Percentiles rank a stretch among this genome's conserved stretches.
These are phyloP conservation scores for Sphecodes monilicornis DNA, from an alignment of 2,888 invertebrate species.

Conservation along the genomic window DNA sequence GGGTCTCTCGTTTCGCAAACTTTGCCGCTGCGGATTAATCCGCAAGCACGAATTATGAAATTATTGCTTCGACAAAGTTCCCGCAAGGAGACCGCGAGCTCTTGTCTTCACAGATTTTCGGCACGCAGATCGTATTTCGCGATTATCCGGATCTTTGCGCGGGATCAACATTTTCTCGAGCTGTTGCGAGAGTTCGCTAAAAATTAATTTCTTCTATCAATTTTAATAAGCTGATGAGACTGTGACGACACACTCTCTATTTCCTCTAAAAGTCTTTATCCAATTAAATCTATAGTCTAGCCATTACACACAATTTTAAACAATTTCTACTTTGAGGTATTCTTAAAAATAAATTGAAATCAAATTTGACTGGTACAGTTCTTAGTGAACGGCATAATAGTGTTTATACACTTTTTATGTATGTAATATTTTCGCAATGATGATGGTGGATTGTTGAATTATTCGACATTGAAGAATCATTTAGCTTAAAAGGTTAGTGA, in stretches of 20 bases:
- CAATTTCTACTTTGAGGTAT: too few relatives aligned
- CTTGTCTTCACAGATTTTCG: neutral
- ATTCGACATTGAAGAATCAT: too few relatives aligned
- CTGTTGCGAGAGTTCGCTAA: neutral
- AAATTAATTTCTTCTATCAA: neutral
- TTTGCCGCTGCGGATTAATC: conserved; percentile 47
- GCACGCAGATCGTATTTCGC: neutral
- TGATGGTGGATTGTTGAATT: too few relatives aligned
- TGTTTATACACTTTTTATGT: too few relatives aligned
- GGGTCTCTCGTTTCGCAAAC: conserved; percentile 29
- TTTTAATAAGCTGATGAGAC: neutral
- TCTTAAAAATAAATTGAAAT: too few relatives aligned
- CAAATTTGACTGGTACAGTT: neutral
- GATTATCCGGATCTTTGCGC: neutral
- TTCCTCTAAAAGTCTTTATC: too few relatives aligned
- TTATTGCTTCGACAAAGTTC: conserved; percentile 47
- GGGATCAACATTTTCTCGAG: neutral
- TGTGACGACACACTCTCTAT: too few relatives aligned
- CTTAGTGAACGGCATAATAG: too few relatives aligned
- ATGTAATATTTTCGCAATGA: too few relatives aligned
- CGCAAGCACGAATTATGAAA: conserved; percentile 51
- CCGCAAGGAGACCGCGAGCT: neutral
- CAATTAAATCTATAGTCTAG: too few relatives aligned
- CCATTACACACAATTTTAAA: too few relatives aligned
- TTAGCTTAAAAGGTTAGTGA: too few relatives aligned